Evolutionary conservation across 2,113 vertebrate genomes (phyloP), one percentile per base, ranked within the genome.

Genomic region (Acanthisitta chloris): DNA sequence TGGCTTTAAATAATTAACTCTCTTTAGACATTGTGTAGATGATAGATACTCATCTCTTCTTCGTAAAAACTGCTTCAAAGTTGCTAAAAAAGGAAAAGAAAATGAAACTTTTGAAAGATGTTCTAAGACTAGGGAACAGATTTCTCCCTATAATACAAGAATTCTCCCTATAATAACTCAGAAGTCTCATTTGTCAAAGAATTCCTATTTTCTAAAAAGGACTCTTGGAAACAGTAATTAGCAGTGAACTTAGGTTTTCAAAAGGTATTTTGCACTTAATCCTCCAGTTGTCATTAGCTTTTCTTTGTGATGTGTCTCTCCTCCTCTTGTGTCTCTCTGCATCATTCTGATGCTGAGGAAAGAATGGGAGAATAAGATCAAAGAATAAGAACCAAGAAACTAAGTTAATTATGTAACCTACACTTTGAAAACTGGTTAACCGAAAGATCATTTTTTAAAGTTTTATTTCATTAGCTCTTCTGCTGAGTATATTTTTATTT

Each of bases 1-100:
- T 81, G 26, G 24, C 31, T 92, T 91, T 85, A 87, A 84, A 85
- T 95, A 81, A 87, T 89, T 91, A 90, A 72, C 9, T 89, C 19
- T 92, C 70, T 76, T 57, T 82, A 71, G 73, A 77, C 4, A 0
- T 67, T 65, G 20, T 65, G 20, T 49, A 79, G 49, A n/a, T 73
- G 20, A 69, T 49, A 83, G 26, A 52, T 36, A 48, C 16, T 17
- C 16, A 12, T 48, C 14, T 91, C n/a, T 76, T 84, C 45, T 82
- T 33, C 51, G 29, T 70, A 58, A 38, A 58, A 88, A 51, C 52
- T 83, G 5, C 16, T 90, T 95, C 52, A 61, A 89, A 80, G 16
- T 45, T 70, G 17, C 20, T 73, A 8, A 49, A 81, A 65, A 70
- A 85, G 21, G 46, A 73, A 82, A 66, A 77, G 15, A 71, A 65